These are phyloP conservation scores for Hemichromis elongatus DNA, from an alignment of 2,113 vertebrate genomes.

Conservation along the genomic window DNA sequence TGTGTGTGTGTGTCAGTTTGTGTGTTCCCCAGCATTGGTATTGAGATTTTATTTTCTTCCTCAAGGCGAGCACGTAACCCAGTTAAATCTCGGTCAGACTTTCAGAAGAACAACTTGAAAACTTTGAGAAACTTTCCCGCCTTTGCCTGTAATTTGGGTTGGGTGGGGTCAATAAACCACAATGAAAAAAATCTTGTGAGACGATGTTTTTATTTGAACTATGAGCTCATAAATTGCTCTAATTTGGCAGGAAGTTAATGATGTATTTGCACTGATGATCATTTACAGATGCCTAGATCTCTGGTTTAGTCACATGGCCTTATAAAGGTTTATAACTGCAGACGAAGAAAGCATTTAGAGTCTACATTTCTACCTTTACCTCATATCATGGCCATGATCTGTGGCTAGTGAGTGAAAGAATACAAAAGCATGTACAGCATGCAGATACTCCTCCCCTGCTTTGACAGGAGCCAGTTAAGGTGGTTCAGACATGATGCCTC, in stretches of 20 bases:
- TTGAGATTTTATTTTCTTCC: background rate
- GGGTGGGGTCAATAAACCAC: background rate
- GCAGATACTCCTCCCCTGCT: background rate
- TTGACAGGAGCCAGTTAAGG: background rate
- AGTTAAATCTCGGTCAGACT: background rate
- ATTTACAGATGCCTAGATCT: background rate
- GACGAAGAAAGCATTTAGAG: background rate
- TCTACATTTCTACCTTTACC: background rate
- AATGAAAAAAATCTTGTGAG: background rate
- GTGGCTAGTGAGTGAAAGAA: background rate
- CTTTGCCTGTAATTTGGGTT: rapidly evolving
- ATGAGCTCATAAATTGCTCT: background rate
- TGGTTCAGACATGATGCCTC: background rate
- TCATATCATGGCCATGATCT: background rate
- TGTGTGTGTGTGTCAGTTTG: background rate
- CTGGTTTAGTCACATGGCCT: background rate
- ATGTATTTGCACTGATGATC: background rate
- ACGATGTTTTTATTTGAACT: background rate
- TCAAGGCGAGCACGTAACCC: background rate
- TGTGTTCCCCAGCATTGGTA: background rate
- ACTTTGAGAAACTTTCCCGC: background rate
- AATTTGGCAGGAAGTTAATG: rapidly evolving
- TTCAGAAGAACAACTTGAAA: background rate
- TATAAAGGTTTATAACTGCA: background rate
- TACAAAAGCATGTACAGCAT: background rate